Evolutionary conservation across 2,797 vertebrate genomes (phyloP).

Genomic region (Esox masquinongy): DNA sequence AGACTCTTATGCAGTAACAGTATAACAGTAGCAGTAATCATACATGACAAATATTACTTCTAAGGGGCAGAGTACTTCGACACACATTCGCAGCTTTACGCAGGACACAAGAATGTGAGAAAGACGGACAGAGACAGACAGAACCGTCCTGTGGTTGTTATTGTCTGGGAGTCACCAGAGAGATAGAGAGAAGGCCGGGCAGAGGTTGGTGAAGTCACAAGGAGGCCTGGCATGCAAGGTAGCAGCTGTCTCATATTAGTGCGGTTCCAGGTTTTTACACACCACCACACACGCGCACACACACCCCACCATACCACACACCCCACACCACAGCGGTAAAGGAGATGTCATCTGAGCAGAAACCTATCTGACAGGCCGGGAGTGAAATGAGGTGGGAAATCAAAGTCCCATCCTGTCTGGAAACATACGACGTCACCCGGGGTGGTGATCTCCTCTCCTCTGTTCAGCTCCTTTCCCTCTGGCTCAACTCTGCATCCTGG

Average conservation of each 20-base stretch:
- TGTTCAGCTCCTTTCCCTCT: too few relatives aligned
- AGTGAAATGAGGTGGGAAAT: conserved; percentile 84
- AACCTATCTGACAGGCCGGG: conserved; percentile 77
- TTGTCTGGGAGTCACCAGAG: conserved; percentile 66
- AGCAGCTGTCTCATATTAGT: conserved; percentile 78
- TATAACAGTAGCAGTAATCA: too few relatives aligned
- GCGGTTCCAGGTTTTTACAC: conserved; percentile 69
- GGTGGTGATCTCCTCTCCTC: too few relatives aligned
- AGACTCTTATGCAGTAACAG: too few relatives aligned
- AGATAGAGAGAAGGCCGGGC: not conserved
- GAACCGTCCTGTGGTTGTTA: conserved; percentile 49
- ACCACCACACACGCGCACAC: conserved; percentile 7
- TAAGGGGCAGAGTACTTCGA: too few relatives aligned
- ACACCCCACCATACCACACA: too few relatives aligned
- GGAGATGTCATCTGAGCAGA: conserved; percentile 75
- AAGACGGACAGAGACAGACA: too few relatives aligned
- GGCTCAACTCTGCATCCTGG: too few relatives aligned
- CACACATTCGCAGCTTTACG: too few relatives aligned
- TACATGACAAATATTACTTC: too few relatives aligned
- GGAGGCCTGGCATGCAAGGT: conserved; percentile 64
- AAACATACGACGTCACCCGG: conserved; percentile 32
- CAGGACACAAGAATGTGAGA: too few relatives aligned
- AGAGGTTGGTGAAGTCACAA: conserved; percentile 64
- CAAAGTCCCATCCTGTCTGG: conserved; percentile 80
- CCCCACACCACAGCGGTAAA: conserved; percentile 47